phyloP scores from a whole-genome alignment of 2,113 vertebrate genomes.

The Ailurus styani region DNA sequence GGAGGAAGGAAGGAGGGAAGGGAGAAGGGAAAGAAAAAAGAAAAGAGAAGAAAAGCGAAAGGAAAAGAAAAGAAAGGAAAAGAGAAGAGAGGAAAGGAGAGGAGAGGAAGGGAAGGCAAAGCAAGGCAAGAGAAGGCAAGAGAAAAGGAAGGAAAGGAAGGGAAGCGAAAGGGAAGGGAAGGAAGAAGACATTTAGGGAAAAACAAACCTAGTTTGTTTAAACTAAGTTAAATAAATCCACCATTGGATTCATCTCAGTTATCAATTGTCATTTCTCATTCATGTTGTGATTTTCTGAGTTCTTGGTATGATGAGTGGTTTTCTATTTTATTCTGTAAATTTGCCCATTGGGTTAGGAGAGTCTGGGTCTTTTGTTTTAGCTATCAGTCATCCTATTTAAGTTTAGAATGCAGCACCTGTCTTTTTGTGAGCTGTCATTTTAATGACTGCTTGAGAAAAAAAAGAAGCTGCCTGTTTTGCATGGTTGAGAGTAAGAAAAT shows the following conservation, averaged over 20 bases:
- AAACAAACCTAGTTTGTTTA: too few relatives aligned
- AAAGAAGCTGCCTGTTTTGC: neutral
- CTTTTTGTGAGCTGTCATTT: neutral
- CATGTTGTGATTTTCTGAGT: neutral
- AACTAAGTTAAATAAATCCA: neutral
- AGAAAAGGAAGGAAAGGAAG: neutral
- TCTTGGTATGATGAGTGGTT: neutral
- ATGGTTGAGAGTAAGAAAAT: neutral
- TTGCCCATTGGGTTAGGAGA: neutral
- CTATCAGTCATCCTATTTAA: neutral
- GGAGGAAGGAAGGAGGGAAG: neutral
- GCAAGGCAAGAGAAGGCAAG: too few relatives aligned
- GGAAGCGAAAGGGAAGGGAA: fast-evolving
- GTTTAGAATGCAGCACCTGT: neutral
- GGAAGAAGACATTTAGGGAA: neutral
- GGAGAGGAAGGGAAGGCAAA: too few relatives aligned
- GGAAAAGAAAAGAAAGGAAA: neutral
- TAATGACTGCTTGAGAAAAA: too few relatives aligned
- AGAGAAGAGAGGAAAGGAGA: too few relatives aligned
- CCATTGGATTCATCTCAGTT: neutral
- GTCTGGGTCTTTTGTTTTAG: neutral
- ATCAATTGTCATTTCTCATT: neutral
- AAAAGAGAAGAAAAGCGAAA: too few relatives aligned
- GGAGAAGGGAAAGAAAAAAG: too few relatives aligned
- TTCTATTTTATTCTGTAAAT: neutral